Conservation (phyloP, 2,113 vertebrate genomes). For the Gymnorhina tibicen region DNA sequence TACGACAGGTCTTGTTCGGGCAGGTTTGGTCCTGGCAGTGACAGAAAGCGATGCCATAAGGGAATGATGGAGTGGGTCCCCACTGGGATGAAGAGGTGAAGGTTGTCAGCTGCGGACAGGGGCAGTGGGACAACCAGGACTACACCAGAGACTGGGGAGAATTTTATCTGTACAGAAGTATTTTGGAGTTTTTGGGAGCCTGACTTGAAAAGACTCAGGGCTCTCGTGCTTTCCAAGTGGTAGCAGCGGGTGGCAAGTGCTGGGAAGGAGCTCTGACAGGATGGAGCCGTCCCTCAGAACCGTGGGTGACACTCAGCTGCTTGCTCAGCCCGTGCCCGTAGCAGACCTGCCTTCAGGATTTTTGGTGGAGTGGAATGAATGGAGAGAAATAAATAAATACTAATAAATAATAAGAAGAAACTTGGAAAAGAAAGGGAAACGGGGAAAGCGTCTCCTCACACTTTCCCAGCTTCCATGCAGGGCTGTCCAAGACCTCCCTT, state of each 20-base stretch:
- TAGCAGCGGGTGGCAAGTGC: background rate
- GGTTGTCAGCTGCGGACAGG: background rate
- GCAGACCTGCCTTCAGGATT: background rate
- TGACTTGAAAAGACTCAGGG: background rate
- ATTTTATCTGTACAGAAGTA: background rate
- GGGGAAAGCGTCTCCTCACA: background rate
- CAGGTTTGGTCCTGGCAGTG: background rate
- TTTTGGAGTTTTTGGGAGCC: background rate
- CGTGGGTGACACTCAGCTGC: background rate
- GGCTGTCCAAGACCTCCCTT: background rate
- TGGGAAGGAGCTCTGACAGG: background rate
- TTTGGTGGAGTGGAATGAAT: background rate
- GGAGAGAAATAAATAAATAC: conserved; percentile 63
- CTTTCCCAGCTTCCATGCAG: background rate
- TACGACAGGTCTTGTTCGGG: background rate
- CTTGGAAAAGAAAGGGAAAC: background rate
- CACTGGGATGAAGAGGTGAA: background rate
- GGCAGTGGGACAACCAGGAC: background rate
- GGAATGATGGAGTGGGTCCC: background rate
- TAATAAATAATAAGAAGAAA: conserved; percentile 52
- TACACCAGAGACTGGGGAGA: background rate
- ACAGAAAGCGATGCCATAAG: background rate
- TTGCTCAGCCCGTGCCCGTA: background rate
- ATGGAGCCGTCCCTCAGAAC: background rate
- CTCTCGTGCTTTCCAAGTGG: background rate